A percentile compares a stretch with the other conserved stretches of the same genome.
These are phyloP conservation scores for Astropecten irregularis DNA, from an alignment of 53 echinoderm and acorn worm genomes.

Conservation along the genomic window DNA sequence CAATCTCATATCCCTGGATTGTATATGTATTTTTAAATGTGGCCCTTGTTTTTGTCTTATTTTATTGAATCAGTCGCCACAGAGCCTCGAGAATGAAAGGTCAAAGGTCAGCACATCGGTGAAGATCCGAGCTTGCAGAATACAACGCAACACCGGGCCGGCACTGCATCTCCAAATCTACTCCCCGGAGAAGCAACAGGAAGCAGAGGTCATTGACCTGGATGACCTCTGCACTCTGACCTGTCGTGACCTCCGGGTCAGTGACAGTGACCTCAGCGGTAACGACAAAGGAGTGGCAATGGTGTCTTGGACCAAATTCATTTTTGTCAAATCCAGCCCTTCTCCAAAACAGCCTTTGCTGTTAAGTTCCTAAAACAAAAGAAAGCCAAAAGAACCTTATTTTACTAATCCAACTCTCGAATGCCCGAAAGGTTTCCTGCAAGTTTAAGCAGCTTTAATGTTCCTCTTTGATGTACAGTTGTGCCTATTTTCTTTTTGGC, in stretches of 20 bases:
- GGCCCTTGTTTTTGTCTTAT: no score
- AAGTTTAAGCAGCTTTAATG: no score
- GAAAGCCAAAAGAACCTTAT: no score
- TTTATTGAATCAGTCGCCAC: not conserved
- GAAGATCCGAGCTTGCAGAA: constrained; percentile 37
- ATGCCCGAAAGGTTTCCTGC: no score
- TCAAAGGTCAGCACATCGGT: constrained; percentile 13
- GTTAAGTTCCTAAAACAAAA: no score
- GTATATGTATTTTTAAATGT: no score
- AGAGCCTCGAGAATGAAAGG: not conserved
- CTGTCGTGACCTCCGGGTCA: constrained; percentile 29
- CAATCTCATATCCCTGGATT: no score
- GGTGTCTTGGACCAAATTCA: not conserved
- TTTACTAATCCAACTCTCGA: no score
- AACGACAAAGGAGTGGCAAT: constrained; percentile 29
- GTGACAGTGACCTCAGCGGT: constrained; percentile 2
- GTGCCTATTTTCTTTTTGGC: no score
- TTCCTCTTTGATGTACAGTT: no score
- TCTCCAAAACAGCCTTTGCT: no score
- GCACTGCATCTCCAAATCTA: constrained; percentile 47
- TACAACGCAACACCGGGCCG: constrained; percentile 68
- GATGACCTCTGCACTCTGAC: constrained; percentile 43
- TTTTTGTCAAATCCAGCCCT: no score
- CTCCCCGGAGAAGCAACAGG: constrained; percentile 9
- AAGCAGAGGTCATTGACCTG: not conserved